phyloP scores from a whole-genome alignment of 2,113 vertebrate species.

The Silurus asotus region DNA sequence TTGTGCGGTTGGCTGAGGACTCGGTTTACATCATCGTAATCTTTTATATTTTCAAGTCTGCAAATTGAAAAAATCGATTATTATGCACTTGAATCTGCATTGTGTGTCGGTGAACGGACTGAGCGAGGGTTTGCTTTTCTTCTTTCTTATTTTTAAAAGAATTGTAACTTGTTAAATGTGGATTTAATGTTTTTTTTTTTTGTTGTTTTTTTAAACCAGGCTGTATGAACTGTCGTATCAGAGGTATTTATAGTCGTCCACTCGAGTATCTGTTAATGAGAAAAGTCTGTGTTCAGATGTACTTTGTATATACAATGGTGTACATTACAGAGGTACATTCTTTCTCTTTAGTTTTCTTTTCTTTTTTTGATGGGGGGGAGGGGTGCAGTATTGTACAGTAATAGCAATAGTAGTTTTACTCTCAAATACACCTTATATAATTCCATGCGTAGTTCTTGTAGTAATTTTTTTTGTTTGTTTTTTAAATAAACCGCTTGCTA shows the following conservation, averaged over 20 bases:
- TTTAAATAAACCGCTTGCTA: conserved; percentile 78
- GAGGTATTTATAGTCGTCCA: conserved; percentile 82
- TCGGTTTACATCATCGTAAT: conserved; percentile 46
- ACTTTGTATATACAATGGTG: conserved; percentile 93
- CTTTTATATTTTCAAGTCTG: conserved; percentile 26
- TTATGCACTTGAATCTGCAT: conserved; percentile 73
- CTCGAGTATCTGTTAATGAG: conserved; percentile 73
- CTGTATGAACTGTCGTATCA: conserved; percentile 71
- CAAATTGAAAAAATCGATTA: conserved; percentile 61
- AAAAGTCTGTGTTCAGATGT: conserved; percentile 85
- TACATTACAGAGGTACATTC: conserved; percentile 91
- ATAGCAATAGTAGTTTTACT: conserved; percentile 82
- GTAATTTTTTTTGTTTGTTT: conserved; percentile 66
- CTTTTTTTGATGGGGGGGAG: conserved; percentile 30
- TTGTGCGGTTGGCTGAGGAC: conserved; percentile 57
- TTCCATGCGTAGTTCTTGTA: conserved; percentile 80
- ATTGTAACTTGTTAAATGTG: conserved; percentile 72
- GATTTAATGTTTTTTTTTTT: conserved; percentile 55
- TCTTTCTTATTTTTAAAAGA: too few species aligned
- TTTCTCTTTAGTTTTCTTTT: conserved; percentile 62
- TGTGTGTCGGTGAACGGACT: conserved; percentile 72
- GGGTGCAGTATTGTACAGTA: conserved; percentile 92
- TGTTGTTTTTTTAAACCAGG: conserved; percentile 70
- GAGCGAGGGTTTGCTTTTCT: conserved; percentile 61
- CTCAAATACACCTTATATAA: conserved; percentile 79